Evolutionary conservation across 2,113 vertebrate species (phyloP).

Genomic region (Coptodon bakossiorum): DNA sequence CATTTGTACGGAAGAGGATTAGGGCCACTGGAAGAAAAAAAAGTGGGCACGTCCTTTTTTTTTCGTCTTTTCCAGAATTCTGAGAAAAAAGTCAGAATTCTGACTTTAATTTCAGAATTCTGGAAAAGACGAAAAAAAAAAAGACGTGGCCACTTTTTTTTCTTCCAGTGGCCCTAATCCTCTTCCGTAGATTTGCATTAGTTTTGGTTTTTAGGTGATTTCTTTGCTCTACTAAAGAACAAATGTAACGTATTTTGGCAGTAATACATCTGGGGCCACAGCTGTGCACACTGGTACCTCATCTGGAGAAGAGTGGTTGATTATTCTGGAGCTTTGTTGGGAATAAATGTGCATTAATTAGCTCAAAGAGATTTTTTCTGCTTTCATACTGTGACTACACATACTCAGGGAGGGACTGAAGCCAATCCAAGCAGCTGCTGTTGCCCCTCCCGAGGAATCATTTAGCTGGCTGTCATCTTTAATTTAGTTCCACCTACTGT

Average conservation of each 20-base stretch:
- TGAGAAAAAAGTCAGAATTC: not conserved
- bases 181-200: not conserved
- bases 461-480: not conserved
- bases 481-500: not conserved
- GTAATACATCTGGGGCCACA: not conserved
- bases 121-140: not conserved
- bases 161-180: not conserved
- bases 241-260: not conserved
- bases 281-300: not conserved
- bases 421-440: not conserved
- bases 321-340: not conserved
- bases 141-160: not conserved
- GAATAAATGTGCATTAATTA: not conserved
- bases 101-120: not conserved
- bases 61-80: not conserved
- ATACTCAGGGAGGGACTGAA: not conserved
- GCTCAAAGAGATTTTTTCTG: not conserved
- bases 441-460: not conserved
- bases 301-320: not conserved
- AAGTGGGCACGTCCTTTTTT: not conserved
- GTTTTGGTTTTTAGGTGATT: not conserved
- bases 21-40: not conserved
- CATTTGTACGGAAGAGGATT: not conserved
- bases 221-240: not conserved
- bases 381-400: not conserved